Evolutionary conservation across 2,888 invertebrate species (phyloP).

Genomic region (Falcaria lacertinaria): DNA sequence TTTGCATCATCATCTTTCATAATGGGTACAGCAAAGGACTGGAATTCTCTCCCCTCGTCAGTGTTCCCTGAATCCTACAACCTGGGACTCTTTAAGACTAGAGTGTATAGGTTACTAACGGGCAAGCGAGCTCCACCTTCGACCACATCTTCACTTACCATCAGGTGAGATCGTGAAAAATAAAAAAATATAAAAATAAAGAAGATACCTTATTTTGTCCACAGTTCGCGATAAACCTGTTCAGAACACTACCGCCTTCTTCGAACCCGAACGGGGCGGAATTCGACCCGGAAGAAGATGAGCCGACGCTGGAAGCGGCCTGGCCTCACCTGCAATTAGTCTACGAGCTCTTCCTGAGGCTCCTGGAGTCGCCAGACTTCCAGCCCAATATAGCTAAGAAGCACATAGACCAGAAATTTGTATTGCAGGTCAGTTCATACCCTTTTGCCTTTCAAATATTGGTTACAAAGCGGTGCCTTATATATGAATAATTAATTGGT

Average conservation of each 20-base stretch:
- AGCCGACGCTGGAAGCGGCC: conserved; percentile 95
- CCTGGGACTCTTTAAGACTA: too few relatives aligned
- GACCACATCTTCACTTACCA: too few relatives aligned
- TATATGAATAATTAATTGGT: too few relatives aligned
- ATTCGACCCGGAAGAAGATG: conserved; percentile 97
- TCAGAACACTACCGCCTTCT: conserved; percentile 92
- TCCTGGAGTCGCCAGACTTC: conserved; percentile 95
- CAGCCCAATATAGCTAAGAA: conserved; percentile 95
- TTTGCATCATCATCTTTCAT: too few relatives aligned
- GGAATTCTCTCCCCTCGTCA: too few relatives aligned
- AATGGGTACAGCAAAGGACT: too few relatives aligned
- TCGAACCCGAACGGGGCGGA: conserved; percentile 92
- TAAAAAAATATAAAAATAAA: not conserved
- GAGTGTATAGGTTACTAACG: too few relatives aligned
- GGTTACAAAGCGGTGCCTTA: too few relatives aligned
- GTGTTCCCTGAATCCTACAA: too few relatives aligned
- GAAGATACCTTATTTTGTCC: conserved; percentile 7
- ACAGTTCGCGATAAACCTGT: conserved; percentile 91
- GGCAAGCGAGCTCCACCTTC: too few relatives aligned
- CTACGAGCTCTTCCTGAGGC: conserved; percentile 86
- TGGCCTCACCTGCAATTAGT: conserved; percentile 96
- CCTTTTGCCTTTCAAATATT: not conserved
- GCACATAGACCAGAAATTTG: conserved; percentile 97
- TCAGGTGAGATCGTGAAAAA: too few relatives aligned
- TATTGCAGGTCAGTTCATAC: conserved; percentile 86